A percentile compares a stretch with the other conserved stretches of the same genome.
These are phyloP conservation scores for Eupeodes corollae DNA, from an alignment of 1,140 invertebrate genomes.

Conservation along the genomic window DNA sequence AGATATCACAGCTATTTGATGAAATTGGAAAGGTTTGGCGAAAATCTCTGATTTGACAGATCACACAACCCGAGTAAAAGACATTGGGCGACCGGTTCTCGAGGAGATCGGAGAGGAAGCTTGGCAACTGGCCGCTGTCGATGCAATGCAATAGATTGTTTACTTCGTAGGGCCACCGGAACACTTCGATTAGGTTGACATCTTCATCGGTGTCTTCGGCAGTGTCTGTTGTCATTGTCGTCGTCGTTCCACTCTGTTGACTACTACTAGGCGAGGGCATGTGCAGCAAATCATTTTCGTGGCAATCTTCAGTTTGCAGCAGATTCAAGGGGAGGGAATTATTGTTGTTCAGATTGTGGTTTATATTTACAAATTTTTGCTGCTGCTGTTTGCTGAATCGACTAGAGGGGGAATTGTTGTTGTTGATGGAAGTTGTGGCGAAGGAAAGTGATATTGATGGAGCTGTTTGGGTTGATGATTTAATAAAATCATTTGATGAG, in stretches of 20 bases:
- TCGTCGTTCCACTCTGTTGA: slow-evolving; percentile 7
- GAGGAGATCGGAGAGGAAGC: slow-evolving; percentile 70
- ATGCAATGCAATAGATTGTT: slow-evolving; percentile 65
- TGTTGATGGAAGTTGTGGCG: slow-evolving; percentile 35
- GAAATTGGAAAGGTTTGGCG: slow-evolving; percentile 58
- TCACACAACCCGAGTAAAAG: slow-evolving; percentile 85
- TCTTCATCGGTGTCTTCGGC: slow-evolving; percentile 36
- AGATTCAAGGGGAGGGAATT: slow-evolving; percentile 7
- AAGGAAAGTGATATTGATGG: slow-evolving; percentile 34
- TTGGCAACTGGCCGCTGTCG: slow-evolving; percentile 76
- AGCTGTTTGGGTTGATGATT: slow-evolving; percentile 3
- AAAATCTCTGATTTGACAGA: slow-evolving; percentile 82
- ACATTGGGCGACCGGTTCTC: slow-evolving; percentile 67
- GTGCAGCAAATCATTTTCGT: neutral
- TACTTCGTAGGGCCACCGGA: slow-evolving; percentile 65
- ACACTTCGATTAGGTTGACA: slow-evolving; percentile 57
- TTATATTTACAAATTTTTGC: neutral
- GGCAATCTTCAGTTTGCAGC: neutral
- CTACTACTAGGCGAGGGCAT: slow-evolving; percentile 16
- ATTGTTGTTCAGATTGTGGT: neutral
- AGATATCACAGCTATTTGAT: slow-evolving; percentile 57
- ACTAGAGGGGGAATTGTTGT: slow-evolving; percentile 11
- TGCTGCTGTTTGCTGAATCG: neutral
- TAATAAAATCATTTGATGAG: too few relatives aligned
- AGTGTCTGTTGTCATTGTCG: slow-evolving; percentile 6